A percentile compares a stretch with the other conserved stretches of the same genome.
Evolutionary conservation across 2,888 invertebrate genomes (phyloP).

Genomic region (Lycaena phlaeas): DNA sequence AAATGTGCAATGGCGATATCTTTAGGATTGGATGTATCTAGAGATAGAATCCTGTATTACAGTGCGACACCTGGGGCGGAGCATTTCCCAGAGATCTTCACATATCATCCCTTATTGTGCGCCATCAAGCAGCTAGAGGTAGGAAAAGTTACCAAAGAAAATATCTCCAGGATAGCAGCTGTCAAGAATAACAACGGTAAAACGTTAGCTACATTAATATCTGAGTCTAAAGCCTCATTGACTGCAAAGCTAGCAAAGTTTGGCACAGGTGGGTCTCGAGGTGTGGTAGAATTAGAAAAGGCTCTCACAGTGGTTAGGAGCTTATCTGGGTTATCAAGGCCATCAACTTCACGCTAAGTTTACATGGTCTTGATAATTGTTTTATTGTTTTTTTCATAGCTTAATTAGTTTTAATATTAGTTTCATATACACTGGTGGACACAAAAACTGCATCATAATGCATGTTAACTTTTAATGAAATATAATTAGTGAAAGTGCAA

Average conservation of each 20-base stretch:
- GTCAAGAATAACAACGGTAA: not conserved
- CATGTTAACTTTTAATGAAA: too few species aligned
- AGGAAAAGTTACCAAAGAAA: not conserved
- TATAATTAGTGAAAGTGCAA: too few species aligned
- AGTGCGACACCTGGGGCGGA: slow-evolving; percentile 1
- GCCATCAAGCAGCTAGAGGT: not conserved
- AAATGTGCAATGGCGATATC: not conserved
- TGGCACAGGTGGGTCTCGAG: not conserved
- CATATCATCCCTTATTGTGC: not conserved
- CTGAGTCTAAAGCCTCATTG: not conserved
- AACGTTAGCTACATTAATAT: not conserved
- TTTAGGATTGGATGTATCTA: not conserved
- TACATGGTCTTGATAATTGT: too few species aligned
- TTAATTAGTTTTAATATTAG: too few species aligned
- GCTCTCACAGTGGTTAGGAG: slow-evolving; percentile 6
- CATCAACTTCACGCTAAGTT: not conserved
- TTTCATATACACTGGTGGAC: too few species aligned
- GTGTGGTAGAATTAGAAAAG: slow-evolving; percentile 7
- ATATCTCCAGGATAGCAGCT: not conserved
- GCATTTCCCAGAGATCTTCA: slow-evolving; percentile 1
- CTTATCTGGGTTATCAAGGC: not conserved
- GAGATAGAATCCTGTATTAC: slow-evolving; percentile 1
- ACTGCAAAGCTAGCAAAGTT: not conserved
- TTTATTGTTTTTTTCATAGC: too few species aligned
- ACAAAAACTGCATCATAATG: too few species aligned